Evolutionary conservation across 2,888 invertebrate genomes (phyloP).

Genomic region (Protophormia terraenovae): DNA sequence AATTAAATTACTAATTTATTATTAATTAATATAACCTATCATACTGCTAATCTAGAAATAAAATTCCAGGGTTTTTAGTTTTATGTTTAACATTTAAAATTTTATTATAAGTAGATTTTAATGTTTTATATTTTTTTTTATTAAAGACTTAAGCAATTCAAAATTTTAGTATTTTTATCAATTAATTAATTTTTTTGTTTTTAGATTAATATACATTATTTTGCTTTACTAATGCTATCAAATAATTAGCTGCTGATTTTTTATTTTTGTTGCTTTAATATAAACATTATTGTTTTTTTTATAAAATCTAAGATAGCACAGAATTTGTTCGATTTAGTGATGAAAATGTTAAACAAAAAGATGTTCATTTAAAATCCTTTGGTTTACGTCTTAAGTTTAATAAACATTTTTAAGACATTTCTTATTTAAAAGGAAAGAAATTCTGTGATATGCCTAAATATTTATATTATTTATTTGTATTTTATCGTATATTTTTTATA

Average conservation of each 20-base stretch:
- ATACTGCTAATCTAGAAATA: not conserved
- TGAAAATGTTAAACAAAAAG: too few species aligned
- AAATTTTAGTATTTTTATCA: not conserved
- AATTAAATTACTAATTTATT: too few species aligned
- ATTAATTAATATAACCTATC: not conserved
- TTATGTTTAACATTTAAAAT: conserved; percentile 45
- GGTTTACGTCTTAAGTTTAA: too few species aligned
- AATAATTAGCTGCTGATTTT: not conserved
- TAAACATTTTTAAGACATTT: too few species aligned
- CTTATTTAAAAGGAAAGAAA: too few species aligned
- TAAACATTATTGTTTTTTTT: not conserved
- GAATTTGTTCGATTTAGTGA: too few species aligned
- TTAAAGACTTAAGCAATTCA: not conserved
- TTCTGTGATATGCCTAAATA: too few species aligned
- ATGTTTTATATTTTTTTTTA: not conserved
- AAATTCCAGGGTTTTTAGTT: not conserved
- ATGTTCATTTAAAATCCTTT: too few species aligned
- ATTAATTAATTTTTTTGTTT: not conserved
- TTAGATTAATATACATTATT: conserved; percentile 12
- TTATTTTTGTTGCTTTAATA: not conserved
- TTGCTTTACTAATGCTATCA: not conserved
- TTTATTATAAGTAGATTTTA: conserved; percentile 24
- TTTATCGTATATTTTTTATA: too few species aligned
- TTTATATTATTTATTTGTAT: too few species aligned
- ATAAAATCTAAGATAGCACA: too few species aligned